Percentiles rank a stretch among this genome's conserved stretches.
These are phyloP conservation scores for Chrysogorgia sp. DNA, from an alignment of 92 coral and sea anemone species.

Conservation along the genomic window DNA sequence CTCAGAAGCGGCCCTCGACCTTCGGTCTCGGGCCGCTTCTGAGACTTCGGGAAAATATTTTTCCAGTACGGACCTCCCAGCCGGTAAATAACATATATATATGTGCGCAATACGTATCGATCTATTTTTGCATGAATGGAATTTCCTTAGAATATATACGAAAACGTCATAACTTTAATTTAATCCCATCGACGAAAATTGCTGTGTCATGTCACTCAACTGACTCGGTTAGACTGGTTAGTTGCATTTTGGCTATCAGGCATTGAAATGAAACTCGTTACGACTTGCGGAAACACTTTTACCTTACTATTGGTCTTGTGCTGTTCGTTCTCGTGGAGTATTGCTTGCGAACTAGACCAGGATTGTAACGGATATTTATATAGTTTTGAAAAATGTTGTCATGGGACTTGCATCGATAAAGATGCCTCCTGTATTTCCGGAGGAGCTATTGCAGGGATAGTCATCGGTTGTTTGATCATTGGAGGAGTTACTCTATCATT, in stretches of 20 bases:
- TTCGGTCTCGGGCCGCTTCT: too few relatives aligned
- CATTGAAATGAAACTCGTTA: conserved; percentile 20
- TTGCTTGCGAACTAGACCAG: conserved; percentile 11
- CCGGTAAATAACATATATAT: too few relatives aligned
- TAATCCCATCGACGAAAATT: too few relatives aligned
- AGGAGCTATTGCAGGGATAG: conserved; percentile 46
- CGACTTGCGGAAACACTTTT: not conserved
- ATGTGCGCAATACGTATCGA: too few relatives aligned
- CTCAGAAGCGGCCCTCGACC: too few relatives aligned
- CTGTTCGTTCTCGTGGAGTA: not conserved
- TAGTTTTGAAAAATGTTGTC: conserved; percentile 30
- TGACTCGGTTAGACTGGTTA: too few relatives aligned
- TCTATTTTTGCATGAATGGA: too few relatives aligned
- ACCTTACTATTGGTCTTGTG: not conserved
- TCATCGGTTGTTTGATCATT: conserved; percentile 38
- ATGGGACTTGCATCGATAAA: conserved; percentile 36
- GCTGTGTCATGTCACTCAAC: too few relatives aligned
- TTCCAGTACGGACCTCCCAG: too few relatives aligned
- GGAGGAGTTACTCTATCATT: conserved; percentile 31
- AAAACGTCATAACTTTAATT: too few relatives aligned
- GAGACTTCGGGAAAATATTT: too few relatives aligned
- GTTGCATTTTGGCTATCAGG: not conserved
- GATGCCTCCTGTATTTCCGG: conserved; percentile 42
- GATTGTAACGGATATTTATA: not conserved
- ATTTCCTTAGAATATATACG: too few relatives aligned